These are phyloP conservation scores for Patella depressa DNA, from an alignment of 2,888 invertebrate species.

Conservation along the genomic window DNA sequence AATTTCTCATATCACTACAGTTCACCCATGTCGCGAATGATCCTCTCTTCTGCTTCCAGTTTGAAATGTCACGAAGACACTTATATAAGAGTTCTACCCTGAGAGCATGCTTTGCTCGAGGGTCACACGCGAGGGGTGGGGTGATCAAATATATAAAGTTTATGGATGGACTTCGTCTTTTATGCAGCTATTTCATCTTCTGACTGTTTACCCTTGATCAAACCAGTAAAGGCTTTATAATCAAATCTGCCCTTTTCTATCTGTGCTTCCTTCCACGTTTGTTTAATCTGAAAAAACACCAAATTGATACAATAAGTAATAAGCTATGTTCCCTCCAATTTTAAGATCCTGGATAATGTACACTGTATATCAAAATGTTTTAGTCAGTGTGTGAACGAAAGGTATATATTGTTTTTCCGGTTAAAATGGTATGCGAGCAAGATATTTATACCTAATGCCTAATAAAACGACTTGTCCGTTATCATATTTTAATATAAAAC, in stretches of 20 bases:
- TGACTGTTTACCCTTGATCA: conserved; percentile 74
- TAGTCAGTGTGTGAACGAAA: too few relatives aligned
- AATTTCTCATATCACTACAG: conserved; percentile 20
- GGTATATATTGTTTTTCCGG: too few relatives aligned
- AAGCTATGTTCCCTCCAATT: too few relatives aligned
- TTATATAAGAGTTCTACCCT: conserved; percentile 42
- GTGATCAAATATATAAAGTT: conserved; percentile 19
- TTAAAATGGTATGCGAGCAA: too few relatives aligned
- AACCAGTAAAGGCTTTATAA: conserved; percentile 72
- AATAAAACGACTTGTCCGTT: too few relatives aligned
- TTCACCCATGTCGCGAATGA: conserved; percentile 21
- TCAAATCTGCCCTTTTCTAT: conserved; percentile 73
- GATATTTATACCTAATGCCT: too few relatives aligned
- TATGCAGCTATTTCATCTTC: conserved; percentile 55
- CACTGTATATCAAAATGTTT: too few relatives aligned
- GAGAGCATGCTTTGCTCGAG: conserved; percentile 29
- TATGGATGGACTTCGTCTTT: conserved; percentile 23
- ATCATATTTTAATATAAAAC: too few relatives aligned
- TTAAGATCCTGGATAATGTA: too few relatives aligned
- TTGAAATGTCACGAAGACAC: conserved; percentile 27
- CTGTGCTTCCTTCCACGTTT: conserved; percentile 72
- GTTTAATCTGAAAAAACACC: conserved; percentile 62
- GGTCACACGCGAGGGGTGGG: conserved; percentile 22
- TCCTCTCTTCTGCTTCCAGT: conserved; percentile 12
- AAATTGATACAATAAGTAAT: too few relatives aligned